These are phyloP conservation scores for Caenorhabditis japonica DNA, from an alignment of 2,888 invertebrate species.

Conservation along the genomic window DNA sequence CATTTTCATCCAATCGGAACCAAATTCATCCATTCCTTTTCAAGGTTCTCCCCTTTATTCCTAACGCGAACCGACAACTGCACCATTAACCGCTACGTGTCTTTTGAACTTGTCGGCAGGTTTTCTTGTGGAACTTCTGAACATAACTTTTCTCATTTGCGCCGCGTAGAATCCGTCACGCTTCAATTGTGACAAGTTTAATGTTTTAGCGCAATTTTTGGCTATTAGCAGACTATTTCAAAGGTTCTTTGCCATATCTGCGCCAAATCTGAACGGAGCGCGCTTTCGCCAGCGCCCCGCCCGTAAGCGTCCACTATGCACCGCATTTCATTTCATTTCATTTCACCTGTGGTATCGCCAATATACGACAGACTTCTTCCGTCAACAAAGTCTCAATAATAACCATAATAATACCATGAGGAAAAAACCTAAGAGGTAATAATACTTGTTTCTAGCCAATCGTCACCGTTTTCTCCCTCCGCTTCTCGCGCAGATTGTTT, in stretches of 20 bases:
- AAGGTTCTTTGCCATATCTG: no score
- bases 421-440: no score
- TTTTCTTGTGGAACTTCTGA: not conserved
- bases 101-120: conserved; percentile 27
- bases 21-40: no score
- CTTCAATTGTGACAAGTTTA: conserved; percentile 1
- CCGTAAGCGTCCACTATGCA: no score
- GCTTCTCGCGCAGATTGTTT: conserved; percentile 15
- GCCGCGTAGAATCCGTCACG: conserved; percentile 2
- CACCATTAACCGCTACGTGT: conserved; percentile 38
- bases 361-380: no score
- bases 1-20: no score
- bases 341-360: no score
- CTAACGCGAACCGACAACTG: conserved; percentile 21
- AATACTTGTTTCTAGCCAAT: conserved; percentile 11
- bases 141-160: not conserved
- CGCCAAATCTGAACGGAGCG: no score
- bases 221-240: no score
- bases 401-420: no score
- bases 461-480: not conserved
- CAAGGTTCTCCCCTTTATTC: conserved; percentile 44
- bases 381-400: conserved; percentile 23
- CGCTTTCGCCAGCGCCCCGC: no score
- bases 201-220: not conserved
- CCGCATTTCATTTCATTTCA: no score